Conservation (phyloP, 2,113 vertebrate species). For the Chloropsis cyanopogon region DNA sequence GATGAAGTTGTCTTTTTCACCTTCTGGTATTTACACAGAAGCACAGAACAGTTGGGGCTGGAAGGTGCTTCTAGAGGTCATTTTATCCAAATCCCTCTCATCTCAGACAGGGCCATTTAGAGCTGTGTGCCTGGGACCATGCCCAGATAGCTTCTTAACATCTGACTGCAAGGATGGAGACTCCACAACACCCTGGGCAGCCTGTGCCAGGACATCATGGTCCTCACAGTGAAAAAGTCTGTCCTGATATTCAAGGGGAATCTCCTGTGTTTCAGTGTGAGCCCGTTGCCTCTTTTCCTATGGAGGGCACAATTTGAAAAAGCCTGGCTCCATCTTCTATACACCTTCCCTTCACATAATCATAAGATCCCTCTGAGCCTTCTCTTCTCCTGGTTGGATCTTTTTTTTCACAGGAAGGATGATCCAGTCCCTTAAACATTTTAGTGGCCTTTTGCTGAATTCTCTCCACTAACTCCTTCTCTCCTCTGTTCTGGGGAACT, state of each 20-base stretch:
- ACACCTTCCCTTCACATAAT: neutral
- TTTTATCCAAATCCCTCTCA: neutral
- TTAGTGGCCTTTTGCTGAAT: neutral
- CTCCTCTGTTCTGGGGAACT: neutral
- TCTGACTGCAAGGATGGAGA: neutral
- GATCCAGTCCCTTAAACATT: neutral
- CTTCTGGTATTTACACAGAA: neutral
- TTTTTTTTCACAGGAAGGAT: neutral
- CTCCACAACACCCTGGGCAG: neutral
- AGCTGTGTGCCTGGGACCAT: neutral
- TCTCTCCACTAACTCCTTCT: neutral
- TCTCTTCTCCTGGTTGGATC: neutral
- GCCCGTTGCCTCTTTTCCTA: neutral
- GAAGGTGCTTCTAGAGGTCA: neutral
- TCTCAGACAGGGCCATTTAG: neutral
- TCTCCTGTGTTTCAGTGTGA: neutral
- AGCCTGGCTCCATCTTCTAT: neutral
- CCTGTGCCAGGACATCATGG: rapidly evolving
- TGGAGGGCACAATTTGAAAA: neutral
- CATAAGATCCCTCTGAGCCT: neutral
- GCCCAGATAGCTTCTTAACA: neutral
- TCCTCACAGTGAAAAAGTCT: neutral
- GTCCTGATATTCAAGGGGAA: neutral
- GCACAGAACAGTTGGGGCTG: neutral
- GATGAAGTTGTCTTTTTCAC: neutral